Percentiles rank a stretch among this genome's conserved stretches.
Conservation (phyloP, 2,888 invertebrate genomes). For the Drosophila phalerata region DNA sequence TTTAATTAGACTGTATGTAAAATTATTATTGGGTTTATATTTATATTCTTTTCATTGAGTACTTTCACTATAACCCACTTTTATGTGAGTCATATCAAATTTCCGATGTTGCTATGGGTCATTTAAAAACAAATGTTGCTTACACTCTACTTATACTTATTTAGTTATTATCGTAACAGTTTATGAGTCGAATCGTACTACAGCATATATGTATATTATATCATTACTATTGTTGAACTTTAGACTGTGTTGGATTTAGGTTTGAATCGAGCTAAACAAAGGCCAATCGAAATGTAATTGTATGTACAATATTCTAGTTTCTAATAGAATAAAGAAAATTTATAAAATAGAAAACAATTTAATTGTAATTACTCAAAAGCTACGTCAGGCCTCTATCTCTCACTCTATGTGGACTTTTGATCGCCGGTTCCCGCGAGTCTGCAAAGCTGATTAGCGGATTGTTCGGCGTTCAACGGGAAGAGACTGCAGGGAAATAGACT, state of each 20-base stretch:
- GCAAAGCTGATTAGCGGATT: constrained; percentile 39
- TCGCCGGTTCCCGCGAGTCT: constrained; percentile 43
- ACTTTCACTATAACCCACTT: constrained; percentile 17
- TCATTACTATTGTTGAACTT: constrained; percentile 56
- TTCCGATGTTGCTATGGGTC: constrained; percentile 13
- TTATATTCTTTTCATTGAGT: neutral
- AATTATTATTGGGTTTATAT: neutral
- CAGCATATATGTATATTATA: constrained; percentile 48
- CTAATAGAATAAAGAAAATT: constrained; percentile 40
- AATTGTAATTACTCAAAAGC: constrained; percentile 34
- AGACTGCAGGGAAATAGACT: neutral
- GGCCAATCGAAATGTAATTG: constrained; percentile 35
- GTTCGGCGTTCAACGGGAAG: constrained; percentile 3
- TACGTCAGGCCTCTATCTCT: constrained; percentile 32
- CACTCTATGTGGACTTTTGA: constrained; percentile 11
- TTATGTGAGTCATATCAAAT: constrained; percentile 23
- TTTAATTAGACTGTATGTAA: neutral
- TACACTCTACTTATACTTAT: constrained; percentile 19
- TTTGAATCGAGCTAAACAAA: constrained; percentile 52
- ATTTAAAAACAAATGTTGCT: constrained; percentile 21
- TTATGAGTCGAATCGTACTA: constrained; percentile 17
- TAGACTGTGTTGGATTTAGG: constrained; percentile 41
- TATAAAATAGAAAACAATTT: constrained; percentile 25
- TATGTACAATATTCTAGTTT: constrained; percentile 18
- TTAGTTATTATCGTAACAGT: constrained; percentile 62